Percentiles rank a stretch among this genome's conserved stretches.
Conservation (phyloP, 2,113 vertebrate species). For the Chauna torquata region DNA sequence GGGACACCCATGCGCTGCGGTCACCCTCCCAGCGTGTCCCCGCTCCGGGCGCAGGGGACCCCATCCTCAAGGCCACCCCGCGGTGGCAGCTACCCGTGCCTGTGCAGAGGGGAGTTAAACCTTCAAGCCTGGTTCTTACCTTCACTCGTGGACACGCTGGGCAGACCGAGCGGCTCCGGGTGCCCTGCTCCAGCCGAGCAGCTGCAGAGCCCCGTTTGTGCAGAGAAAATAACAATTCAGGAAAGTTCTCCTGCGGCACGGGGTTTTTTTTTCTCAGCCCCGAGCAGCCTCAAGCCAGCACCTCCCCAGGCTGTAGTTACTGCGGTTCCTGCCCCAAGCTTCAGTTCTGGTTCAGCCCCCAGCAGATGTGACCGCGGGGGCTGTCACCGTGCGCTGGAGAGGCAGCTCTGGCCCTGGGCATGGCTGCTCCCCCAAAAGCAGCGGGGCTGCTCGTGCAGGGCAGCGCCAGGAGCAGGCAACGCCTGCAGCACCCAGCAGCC, state of each 20-base stretch:
- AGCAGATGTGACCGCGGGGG: accelerated
- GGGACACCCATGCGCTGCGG: accelerated
- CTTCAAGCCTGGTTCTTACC: not conserved
- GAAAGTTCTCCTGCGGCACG: accelerated
- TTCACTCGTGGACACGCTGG: not conserved
- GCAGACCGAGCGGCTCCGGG: not conserved
- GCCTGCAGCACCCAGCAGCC: not conserved
- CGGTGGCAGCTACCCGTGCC: not conserved
- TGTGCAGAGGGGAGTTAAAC: not conserved
- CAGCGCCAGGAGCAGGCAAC: accelerated
- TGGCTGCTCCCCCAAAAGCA: not conserved
- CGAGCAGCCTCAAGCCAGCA: accelerated
- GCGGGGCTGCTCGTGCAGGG: accelerated
- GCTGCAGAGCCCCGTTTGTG: not conserved
- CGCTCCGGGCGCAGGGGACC: not conserved
- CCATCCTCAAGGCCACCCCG: too few relatives aligned
- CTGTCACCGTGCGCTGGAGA: accelerated
- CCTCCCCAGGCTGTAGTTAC: not conserved
- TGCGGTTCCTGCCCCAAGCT: not conserved
- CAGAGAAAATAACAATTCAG: not conserved
- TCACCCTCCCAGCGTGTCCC: accelerated
- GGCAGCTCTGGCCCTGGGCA: too few relatives aligned
- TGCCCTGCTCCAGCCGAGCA: not conserved
- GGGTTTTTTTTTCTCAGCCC: not conserved
- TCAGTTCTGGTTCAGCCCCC: not conserved